Percentiles rank a stretch among this genome's conserved stretches.
phyloP scores from a whole-genome alignment of 2,888 invertebrate species.

The Icerya purchasi region DNA sequence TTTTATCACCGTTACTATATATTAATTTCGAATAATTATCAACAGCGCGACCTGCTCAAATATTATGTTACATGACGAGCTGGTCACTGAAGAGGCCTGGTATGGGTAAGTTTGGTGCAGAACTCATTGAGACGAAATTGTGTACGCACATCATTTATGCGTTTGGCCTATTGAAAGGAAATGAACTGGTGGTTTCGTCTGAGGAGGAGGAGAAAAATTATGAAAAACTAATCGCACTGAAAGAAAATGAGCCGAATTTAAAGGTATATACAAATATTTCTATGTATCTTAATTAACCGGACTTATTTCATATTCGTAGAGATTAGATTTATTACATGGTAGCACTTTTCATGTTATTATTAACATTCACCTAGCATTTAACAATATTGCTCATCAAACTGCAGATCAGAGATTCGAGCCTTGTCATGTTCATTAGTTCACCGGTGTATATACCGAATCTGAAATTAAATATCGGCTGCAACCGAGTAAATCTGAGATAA shows the following conservation, averaged over 20 bases:
- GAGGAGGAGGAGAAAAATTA: slow-evolving; percentile 63
- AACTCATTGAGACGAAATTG: slow-evolving; percentile 64
- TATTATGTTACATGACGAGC: slow-evolving; percentile 87
- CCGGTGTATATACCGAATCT: too few relatives aligned
- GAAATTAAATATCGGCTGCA: too few relatives aligned
- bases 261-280: slow-evolving; percentile 34
- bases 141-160: slow-evolving; percentile 92
- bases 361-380: too few relatives aligned
- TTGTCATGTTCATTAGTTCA: too few relatives aligned
- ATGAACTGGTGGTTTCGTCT: slow-evolving; percentile 57
- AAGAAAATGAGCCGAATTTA: slow-evolving; percentile 69
- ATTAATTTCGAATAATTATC: too few relatives aligned
- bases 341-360: neutral
- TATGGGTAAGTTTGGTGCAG: slow-evolving; percentile 67
- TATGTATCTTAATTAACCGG: neutral
- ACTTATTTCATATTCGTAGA: too few relatives aligned
- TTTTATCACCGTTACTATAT: too few relatives aligned
- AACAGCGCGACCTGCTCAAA: slow-evolving; percentile 60
- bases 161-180: slow-evolving; percentile 74
- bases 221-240: slow-evolving; percentile 57
- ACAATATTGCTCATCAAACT: too few relatives aligned
- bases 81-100: slow-evolving; percentile 88
- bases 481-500: too few relatives aligned
- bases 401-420: too few relatives aligned
- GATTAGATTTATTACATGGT: neutral